Base-by-base conservation (phyloP, 2,113 vertebrate species). In the Poecilia latipinna region DNA sequence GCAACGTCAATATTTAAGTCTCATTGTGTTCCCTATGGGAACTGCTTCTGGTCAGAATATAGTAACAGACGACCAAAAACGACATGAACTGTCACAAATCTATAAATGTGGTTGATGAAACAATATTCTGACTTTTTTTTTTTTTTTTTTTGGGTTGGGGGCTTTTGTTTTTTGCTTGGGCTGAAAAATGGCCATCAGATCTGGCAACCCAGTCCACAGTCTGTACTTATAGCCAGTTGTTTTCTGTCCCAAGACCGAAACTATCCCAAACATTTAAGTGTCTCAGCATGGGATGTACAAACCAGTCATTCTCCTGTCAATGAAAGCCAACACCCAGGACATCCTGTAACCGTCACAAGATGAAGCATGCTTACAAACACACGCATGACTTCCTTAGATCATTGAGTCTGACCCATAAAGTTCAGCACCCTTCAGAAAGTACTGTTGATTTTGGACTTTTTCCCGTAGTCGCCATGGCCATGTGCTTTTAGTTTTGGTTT, bases 241-340 rank as follows among this genome's bases (percentile, higher is more conserved):
- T 26, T 68, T 68, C 13, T 4, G 2, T 28, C 44, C 1, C 33
- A 54, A 70, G 39, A 19, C 61, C 57, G 3, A 42, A 13, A 65
- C 44, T n/a, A 65, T 24, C 63, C 24, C 28, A 79, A 71, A 65
- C 69, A 42, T 11, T 79, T 79, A 71, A 70, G 39, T 70, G 44
- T 65, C 39, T 61, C 67, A 74, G 64, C 48, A 81, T 66, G 60
- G 28, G 42, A 33, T 61, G 81, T 63, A 51, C 65, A 69, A 81
- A 64, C 28, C 12, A 31, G 71, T 68, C 67, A 72, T 12, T 39
- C 67, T 65, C 37, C 32, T 29, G 61, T 65, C 44, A 61, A 72
- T 79, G 79, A 79, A 90, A 86, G 79, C 72, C 75, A 80, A 85
- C 80, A 84, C 77, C 65, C 44, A 31, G 70, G 67, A 83, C 72